Percentiles rank a stretch among this genome's conserved stretches.
These are phyloP conservation scores for Boloria selene DNA, from an alignment of 2,888 invertebrate genomes.

Conservation along the genomic window DNA sequence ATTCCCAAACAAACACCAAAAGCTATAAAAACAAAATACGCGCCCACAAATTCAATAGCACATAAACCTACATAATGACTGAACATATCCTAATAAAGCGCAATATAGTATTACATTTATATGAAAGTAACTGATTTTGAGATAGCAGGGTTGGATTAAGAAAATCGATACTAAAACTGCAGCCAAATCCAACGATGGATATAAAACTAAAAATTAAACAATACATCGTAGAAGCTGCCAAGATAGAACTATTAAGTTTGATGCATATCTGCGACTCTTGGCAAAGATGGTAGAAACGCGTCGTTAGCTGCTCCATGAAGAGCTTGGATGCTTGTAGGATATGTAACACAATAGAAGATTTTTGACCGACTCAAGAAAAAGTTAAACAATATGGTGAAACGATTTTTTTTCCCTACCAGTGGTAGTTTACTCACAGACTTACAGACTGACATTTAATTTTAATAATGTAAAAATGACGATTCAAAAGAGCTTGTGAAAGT, in stretches of 20 bases:
- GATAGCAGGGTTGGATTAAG: constrained; percentile 19
- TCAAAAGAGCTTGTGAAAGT: no score
- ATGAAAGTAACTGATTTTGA: constrained; percentile 6
- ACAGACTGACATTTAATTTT: no score
- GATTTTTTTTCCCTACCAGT: no score
- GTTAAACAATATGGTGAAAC: no score
- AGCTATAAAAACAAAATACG: constrained; percentile 15
- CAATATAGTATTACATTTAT: background rate
- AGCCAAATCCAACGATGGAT: constrained; percentile 43
- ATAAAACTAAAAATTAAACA: constrained; percentile 66
- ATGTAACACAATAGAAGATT: background rate
- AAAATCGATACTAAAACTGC: constrained; percentile 32
- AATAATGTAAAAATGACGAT: no score
- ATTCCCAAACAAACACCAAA: constrained; percentile 1
- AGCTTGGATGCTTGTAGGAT: background rate
- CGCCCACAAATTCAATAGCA: constrained; percentile 16
- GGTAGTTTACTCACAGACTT: no score
- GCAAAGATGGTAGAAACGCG: constrained; percentile 35
- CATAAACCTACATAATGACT: constrained; percentile 11
- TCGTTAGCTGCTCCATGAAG: constrained; percentile 31
- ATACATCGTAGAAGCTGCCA: constrained; percentile 53
- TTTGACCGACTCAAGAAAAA: no score
- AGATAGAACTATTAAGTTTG: constrained; percentile 54
- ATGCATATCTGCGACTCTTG: constrained; percentile 56
- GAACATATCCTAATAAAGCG: background rate